A percentile compares a stretch with the other conserved stretches of the same genome.
These are phyloP conservation scores for Coptotermes formosanus DNA, from an alignment of 1,140 invertebrate genomes.

Conservation along the genomic window DNA sequence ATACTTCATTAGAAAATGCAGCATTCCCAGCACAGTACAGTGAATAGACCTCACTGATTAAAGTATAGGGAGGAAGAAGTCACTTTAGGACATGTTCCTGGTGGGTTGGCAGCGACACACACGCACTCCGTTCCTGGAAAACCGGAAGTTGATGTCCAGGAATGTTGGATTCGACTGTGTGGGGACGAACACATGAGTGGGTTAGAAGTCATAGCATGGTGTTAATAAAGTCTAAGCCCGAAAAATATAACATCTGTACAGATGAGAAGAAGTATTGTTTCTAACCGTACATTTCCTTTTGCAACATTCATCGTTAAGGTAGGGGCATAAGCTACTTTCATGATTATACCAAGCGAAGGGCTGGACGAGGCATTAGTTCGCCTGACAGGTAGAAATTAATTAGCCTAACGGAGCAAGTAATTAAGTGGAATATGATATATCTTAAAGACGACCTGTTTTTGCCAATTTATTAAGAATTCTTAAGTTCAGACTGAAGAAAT, in stretches of 20 bases:
- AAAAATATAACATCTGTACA: too few species aligned
- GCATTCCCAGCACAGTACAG: neutral
- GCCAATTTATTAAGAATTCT: neutral
- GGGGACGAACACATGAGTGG: neutral
- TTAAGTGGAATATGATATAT: neutral
- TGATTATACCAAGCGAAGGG: neutral
- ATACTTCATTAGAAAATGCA: neutral
- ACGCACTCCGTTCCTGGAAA: slow-evolving; percentile 7
- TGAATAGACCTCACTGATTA: neutral
- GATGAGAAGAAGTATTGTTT: neutral
- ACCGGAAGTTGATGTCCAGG: slow-evolving; percentile 16
- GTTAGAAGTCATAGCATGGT: neutral
- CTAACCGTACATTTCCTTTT: neutral
- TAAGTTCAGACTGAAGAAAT: too few species aligned
- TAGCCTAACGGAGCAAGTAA: neutral
- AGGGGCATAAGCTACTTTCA: neutral
- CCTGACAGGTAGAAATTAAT: neutral
- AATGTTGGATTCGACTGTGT: neutral
- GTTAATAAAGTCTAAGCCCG: too few species aligned
- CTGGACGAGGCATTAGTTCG: neutral
- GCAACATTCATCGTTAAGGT: neutral
- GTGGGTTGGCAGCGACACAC: neutral
- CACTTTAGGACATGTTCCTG: slow-evolving; percentile 10
- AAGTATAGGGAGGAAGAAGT: neutral
- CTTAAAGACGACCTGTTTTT: neutral